These are phyloP conservation scores for Sebastes schlegelii DNA, from an alignment of 2,113 vertebrate species.

Conservation along the genomic window DNA sequence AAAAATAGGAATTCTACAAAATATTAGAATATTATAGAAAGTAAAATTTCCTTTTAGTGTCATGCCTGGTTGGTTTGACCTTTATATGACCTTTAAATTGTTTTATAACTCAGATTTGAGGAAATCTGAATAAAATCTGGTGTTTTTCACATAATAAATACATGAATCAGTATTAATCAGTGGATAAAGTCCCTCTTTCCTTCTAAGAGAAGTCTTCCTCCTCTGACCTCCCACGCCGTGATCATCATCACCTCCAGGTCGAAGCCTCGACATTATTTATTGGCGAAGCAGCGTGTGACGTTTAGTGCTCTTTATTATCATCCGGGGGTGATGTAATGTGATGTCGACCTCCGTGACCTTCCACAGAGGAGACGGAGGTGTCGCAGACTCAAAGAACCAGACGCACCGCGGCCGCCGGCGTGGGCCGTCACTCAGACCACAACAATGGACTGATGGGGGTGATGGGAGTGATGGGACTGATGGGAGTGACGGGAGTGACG, in stretches of 20 bases:
- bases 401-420: not conserved
- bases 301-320: constrained; percentile 27
- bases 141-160: no score
- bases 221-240: not conserved
- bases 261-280: constrained; percentile 1
- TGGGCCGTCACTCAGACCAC: constrained; percentile 6
- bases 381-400: not conserved
- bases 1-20: no score
- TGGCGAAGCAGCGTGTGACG: not conserved
- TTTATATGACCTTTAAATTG: no score
- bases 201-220: not conserved
- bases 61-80: no score
- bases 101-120: no score
- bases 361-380: not conserved
- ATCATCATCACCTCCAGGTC: not conserved
- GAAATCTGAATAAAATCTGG: no score
- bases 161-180: no score
- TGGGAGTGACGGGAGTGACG: no score
- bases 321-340: constrained; percentile 8
- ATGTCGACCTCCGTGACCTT: constrained; percentile 38
- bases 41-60: no score
- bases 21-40: no score
- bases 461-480: not conserved
- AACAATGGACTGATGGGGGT: not conserved
- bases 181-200: no score